These are phyloP conservation scores for Sebastes matsubarae DNA, from an alignment of 2,797 vertebrate species.

Conservation along the genomic window DNA sequence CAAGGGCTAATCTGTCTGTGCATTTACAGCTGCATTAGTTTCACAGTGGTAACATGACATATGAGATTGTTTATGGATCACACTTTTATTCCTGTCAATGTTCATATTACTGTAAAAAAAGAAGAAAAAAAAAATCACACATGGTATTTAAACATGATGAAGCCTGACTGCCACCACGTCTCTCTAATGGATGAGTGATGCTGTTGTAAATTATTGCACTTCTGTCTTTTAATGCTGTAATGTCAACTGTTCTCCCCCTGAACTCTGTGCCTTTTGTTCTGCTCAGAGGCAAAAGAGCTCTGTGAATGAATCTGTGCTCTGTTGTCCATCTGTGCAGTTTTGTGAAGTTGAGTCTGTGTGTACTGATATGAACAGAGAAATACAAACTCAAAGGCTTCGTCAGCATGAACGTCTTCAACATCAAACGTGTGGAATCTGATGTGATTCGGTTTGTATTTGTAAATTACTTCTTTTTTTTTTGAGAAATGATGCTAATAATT, in stretches of 20 bases:
- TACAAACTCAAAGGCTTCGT: constrained; percentile 38
- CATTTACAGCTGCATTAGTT: constrained; percentile 47
- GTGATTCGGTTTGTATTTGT: not conserved
- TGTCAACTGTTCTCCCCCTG: constrained; percentile 32
- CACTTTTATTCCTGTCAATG: constrained; percentile 14
- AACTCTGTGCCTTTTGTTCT: constrained; percentile 67
- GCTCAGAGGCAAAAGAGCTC: constrained; percentile 43
- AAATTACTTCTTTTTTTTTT: not conserved
- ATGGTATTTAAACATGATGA: constrained; percentile 1
- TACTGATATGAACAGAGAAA: constrained; percentile 42
- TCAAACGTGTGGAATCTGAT: not conserved
- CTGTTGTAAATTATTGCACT: constrained; percentile 52
- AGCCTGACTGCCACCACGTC: not conserved
- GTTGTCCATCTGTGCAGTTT: constrained; percentile 40
- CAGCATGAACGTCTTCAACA: constrained; percentile 8
- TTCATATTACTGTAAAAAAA: constrained; percentile 18
- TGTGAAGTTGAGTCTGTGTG: constrained; percentile 47
- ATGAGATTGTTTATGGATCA: constrained; percentile 30
- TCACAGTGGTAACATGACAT: constrained; percentile 25
- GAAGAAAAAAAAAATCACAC: not conserved
- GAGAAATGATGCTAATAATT: not conserved
- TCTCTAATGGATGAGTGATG: constrained; percentile 29
- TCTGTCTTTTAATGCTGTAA: constrained; percentile 34
- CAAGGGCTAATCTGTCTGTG: constrained; percentile 71
- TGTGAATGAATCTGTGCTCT: constrained; percentile 50